phyloP scores from a whole-genome alignment of 2,113 vertebrate species.

The Vireo altiloquus region DNA sequence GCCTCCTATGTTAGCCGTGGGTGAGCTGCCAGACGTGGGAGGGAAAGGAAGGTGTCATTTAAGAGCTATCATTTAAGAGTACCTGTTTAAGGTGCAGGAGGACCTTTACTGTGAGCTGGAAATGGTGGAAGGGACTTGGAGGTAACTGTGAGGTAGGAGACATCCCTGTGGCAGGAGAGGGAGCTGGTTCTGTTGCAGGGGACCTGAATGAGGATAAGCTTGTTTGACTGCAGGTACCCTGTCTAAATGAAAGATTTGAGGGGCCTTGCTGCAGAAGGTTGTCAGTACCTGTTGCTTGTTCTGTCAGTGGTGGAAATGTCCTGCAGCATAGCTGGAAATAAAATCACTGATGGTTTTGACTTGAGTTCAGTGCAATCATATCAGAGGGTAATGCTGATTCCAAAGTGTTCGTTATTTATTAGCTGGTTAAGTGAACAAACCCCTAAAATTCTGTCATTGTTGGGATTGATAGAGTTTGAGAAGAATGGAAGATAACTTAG shows the following conservation, averaged over 20 bases:
- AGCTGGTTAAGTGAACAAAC: not conserved
- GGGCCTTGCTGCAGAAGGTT: not conserved
- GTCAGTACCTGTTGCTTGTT: not conserved
- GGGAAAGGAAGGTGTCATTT: not conserved
- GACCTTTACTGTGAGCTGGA: not conserved
- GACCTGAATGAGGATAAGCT: not conserved
- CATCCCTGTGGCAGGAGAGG: not conserved
- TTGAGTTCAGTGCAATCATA: not conserved
- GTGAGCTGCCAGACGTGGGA: not conserved
- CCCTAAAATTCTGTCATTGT: not conserved
- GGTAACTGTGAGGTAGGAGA: not conserved
- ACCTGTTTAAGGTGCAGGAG: not conserved
- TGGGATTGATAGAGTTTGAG: not conserved
- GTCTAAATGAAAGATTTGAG: not conserved
- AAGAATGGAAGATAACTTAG: not conserved
- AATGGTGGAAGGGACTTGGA: not conserved
- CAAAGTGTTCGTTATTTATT: not conserved
- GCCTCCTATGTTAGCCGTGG: fast-evolving
- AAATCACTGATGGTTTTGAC: not conserved
- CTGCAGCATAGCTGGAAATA: not conserved
- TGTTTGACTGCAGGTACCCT: not conserved
- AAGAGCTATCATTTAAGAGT: too few relatives aligned
- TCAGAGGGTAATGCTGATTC: not conserved
- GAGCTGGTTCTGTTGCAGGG: not conserved
- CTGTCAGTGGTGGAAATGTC: not conserved